Evolutionary conservation across 2,888 invertebrate species (phyloP).

Genomic region (Lasioglossum pauxillum): DNA sequence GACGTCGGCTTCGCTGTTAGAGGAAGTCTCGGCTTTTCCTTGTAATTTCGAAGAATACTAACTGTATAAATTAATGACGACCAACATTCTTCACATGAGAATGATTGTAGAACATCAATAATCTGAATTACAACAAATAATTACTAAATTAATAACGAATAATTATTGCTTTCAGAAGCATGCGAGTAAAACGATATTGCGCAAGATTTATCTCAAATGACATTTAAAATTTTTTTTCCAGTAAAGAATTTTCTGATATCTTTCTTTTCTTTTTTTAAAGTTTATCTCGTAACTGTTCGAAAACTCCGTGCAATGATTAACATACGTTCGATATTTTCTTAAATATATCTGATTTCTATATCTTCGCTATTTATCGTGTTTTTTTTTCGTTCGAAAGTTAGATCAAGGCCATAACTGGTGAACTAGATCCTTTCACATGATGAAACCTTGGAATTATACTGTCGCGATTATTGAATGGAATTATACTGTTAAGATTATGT

Average conservation of each 20-base stretch:
- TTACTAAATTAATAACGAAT: not conserved
- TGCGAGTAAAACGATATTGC: not conserved
- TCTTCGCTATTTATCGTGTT: not conserved
- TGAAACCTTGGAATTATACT: constrained; percentile 1
- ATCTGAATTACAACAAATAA: not conserved
- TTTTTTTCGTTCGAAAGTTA: constrained; percentile 26
- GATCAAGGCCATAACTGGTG: constrained; percentile 64
- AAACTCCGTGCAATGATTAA: not conserved
- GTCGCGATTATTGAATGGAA: not conserved
- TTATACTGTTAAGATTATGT: not conserved
- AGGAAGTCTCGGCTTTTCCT: not conserved
- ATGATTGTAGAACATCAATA: not conserved
- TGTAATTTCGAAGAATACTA: not conserved
- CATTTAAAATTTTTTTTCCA: not conserved
- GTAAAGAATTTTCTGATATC: not conserved
- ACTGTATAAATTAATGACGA: not conserved
- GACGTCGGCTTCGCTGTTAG: not conserved
- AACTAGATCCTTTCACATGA: constrained; percentile 63
- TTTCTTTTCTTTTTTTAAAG: not conserved
- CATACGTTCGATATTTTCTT: not conserved
- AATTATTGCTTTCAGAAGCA: not conserved
- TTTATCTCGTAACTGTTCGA: not conserved
- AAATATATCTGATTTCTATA: not conserved
- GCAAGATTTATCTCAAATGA: constrained; percentile 11
- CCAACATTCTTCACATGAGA: not conserved